Percentiles rank a stretch among this genome's conserved stretches.
These are phyloP conservation scores for Chaetodon auriga DNA, from an alignment of 2,113 vertebrate species.

Conservation along the genomic window DNA sequence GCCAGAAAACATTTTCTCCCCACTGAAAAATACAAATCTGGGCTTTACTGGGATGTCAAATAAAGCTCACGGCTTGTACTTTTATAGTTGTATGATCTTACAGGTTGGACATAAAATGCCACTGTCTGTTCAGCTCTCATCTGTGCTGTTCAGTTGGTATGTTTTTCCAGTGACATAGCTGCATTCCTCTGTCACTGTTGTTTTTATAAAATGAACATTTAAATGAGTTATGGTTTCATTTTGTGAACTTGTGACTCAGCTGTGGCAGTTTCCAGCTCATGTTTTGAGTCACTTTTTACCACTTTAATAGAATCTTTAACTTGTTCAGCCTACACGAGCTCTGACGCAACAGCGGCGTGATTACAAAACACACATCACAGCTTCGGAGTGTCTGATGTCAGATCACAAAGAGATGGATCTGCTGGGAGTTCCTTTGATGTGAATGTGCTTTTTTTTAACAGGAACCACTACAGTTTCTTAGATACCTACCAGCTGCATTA, in stretches of 20 bases:
- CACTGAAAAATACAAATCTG: slow-evolving; percentile 63
- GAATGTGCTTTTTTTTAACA: slow-evolving; percentile 23
- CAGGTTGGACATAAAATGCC: slow-evolving; percentile 18
- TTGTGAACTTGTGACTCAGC: slow-evolving; percentile 37
- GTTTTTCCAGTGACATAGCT: slow-evolving; percentile 9
- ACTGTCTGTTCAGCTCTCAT: not conserved
- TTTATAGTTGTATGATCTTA: slow-evolving; percentile 20
- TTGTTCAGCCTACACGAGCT: not conserved
- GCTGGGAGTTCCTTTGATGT: slow-evolving; percentile 54
- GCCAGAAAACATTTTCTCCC: slow-evolving; percentile 59
- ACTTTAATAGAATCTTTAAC: slow-evolving; percentile 16
- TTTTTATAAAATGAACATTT: slow-evolving; percentile 36
- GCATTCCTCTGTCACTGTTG: slow-evolving; percentile 22
- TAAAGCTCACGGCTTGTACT: slow-evolving; percentile 45
- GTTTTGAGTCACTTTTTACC: slow-evolving; percentile 33
- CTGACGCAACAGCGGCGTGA: slow-evolving; percentile 18
- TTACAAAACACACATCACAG: slow-evolving; percentile 55
- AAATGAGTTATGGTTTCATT: slow-evolving; percentile 40
- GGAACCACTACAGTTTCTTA: slow-evolving; percentile 48
- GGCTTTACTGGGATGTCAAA: slow-evolving; percentile 47
- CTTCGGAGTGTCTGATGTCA: slow-evolving; percentile 50
- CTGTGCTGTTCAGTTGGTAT: slow-evolving; percentile 4
- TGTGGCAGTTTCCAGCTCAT: not conserved
- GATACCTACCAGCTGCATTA: slow-evolving; percentile 45
- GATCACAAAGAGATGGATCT: slow-evolving; percentile 53